phyloP scores from a whole-genome alignment of 2,113 vertebrate genomes.

The Ellobius talpinus region DNA sequence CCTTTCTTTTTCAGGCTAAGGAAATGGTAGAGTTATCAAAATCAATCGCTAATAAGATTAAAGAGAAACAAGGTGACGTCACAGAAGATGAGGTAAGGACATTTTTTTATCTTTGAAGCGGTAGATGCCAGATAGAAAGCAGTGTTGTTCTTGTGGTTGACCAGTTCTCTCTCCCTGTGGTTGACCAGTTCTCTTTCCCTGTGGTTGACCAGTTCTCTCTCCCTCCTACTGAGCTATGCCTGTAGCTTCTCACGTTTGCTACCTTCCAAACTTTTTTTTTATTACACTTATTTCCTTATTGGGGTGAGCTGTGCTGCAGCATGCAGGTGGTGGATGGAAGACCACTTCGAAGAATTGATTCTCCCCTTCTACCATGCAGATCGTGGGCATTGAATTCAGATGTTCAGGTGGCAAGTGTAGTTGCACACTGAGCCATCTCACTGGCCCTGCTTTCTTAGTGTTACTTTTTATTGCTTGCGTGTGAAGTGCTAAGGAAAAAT shows the following conservation, averaged over 20 bases:
- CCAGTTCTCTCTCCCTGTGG: background rate
- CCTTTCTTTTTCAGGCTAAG: conserved; percentile 91
- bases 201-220: background rate
- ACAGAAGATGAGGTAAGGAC: conserved; percentile 96
- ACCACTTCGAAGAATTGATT: background rate
- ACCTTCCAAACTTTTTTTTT: background rate
- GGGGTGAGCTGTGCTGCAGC: background rate
- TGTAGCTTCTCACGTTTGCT: background rate
- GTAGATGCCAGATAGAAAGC: background rate
- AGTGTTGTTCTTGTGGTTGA: background rate
- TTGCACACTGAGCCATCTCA: background rate
- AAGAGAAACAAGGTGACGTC: conserved; percentile 99
- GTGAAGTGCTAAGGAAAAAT: conserved; percentile 27
- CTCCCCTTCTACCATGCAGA: background rate
- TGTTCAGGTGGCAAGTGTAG: background rate
- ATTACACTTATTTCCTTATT: too few species aligned
- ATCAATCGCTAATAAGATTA: conserved; percentile 98
- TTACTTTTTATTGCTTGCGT: background rate
- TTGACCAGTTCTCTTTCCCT: background rate
- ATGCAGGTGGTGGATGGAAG: too few species aligned
- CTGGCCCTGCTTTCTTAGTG: background rate
- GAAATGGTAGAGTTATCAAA: conserved; percentile 99
- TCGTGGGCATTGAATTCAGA: background rate
- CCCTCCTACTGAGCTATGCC: background rate
- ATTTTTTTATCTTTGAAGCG: background rate